These are phyloP conservation scores for Dioctria rufipes DNA, from an alignment of 2,888 invertebrate species.

Conservation along the genomic window DNA sequence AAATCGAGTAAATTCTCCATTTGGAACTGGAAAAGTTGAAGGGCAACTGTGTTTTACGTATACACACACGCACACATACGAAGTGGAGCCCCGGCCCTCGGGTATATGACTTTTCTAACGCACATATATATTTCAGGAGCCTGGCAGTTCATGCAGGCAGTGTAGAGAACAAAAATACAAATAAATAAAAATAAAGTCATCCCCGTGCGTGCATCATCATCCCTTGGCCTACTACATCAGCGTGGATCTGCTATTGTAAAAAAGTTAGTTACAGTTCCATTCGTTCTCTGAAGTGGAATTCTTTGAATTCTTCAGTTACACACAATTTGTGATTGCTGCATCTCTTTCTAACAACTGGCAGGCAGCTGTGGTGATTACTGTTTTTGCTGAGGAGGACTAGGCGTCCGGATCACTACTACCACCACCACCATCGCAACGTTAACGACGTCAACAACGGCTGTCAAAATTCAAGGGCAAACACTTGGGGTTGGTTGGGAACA, in stretches of 20 bases:
- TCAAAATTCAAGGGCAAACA: constrained; percentile 55
- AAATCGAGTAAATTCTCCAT: constrained; percentile 21
- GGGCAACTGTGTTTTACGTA: neutral
- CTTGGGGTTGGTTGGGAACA: neutral
- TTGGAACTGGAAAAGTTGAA: neutral
- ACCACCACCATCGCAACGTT: neutral
- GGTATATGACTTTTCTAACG: neutral
- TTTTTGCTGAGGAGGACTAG: neutral
- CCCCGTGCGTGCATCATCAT: neutral
- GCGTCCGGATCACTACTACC: neutral
- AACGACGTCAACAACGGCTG: neutral
- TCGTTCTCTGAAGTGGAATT: constrained; percentile 13
- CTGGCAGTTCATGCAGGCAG: neutral
- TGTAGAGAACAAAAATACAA: neutral
- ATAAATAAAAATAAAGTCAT: neutral
- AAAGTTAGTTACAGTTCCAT: neutral
- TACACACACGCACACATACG: no score
- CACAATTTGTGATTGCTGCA: constrained; percentile 25
- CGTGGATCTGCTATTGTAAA: neutral
- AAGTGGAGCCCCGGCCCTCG: no score
- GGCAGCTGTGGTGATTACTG: neutral
- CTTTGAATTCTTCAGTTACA: constrained; percentile 8
- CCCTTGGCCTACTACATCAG: neutral
- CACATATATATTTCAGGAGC: neutral
- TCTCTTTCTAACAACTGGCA: neutral